A percentile compares a stretch with the other conserved stretches of the same genome.
Evolutionary conservation across 2,113 vertebrate genomes (phyloP).

Genomic region (Actenoides hombroni): DNA sequence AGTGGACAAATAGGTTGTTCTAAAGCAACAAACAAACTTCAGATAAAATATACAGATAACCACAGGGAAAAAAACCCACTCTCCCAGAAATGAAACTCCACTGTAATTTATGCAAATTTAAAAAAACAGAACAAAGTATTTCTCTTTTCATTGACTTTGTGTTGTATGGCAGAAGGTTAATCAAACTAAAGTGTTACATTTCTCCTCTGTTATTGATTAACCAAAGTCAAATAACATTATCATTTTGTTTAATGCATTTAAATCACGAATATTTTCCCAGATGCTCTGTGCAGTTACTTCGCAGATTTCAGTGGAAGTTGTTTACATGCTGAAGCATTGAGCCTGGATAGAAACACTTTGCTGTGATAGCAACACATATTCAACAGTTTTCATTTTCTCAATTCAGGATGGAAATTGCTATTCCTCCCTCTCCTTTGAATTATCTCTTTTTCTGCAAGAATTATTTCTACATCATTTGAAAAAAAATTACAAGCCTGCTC

Average conservation of each 20-base stretch:
- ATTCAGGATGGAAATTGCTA: neutral
- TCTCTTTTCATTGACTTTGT: slow-evolving; percentile 44
- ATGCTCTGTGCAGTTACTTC: neutral
- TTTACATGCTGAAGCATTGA: slow-evolving; percentile 26
- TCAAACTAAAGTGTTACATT: slow-evolving; percentile 5
- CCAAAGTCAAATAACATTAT: slow-evolving; percentile 53
- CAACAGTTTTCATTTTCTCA: slow-evolving; percentile 37
- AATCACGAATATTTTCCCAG: slow-evolving; percentile 38
- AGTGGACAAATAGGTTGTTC: neutral
- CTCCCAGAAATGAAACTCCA: neutral
- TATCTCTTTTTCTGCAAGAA: slow-evolving; percentile 9
- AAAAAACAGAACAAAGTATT: neutral
- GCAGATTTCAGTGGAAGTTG: slow-evolving; percentile 25
- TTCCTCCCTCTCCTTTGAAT: neutral
- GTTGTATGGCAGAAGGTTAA: slow-evolving; percentile 18
- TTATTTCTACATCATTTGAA: neutral
- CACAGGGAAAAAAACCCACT: fast-evolving
- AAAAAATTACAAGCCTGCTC: neutral
- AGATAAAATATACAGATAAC: slow-evolving; percentile 1
- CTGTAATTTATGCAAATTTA: neutral
- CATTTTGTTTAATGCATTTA: slow-evolving; percentile 43
- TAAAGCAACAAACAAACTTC: slow-evolving; percentile 41
- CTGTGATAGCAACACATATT: slow-evolving; percentile 23
- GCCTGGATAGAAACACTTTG: neutral
- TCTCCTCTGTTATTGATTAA: slow-evolving; percentile 50